Base-by-base conservation (phyloP, 2,113 vertebrate species). In the Macrotis lagotis region DNA sequence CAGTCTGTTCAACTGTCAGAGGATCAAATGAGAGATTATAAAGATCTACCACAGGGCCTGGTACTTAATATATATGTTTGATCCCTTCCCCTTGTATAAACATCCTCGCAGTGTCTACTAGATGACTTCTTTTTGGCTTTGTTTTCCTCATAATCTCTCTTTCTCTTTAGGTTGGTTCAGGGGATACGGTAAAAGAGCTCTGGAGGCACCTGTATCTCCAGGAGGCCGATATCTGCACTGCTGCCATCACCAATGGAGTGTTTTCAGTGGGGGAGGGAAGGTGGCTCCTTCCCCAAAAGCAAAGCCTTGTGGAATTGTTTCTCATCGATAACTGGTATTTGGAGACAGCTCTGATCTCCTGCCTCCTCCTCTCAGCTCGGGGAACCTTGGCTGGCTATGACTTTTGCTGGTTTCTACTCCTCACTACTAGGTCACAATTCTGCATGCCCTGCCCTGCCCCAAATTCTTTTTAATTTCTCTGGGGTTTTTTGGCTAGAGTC, bases 131-230 rank as follows among this genome's bases (percentile, higher is more conserved):
- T 8, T 92, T 94, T 59, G 74, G 91, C 25, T 52, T 95, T 50
- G 31, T 50, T 95, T 55, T 91, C 51, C 91, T 93, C 66, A 95
- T 44, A 53, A 28, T 96, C 66, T 96, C 52, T 96, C 51, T 94
- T 51, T 95, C 2, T 95, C 91, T 96, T 3, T 92, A 99, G 98
- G 98, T 98, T 98, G 88, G 98, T 98, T 97, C 98, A 98, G 91
- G 98, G 97, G 95, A 98, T 98, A 94, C 98, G 98, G 47, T 98
- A 98, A 97, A 95, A 97, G 93, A 90, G 49, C 96, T 96, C 95
- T 89, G 52, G 2, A 3, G 37, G 94, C n/a, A 49, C 88, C 95
- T 96, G 49, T 92, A 31, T 37, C 95, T 95, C 93, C 95, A 93
- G 95, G 90, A 88, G 50, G 89, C 14, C 44, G 96, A 96, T 97